phyloP scores from a whole-genome alignment of 92 coral and sea anemone species.

The Porites cylindrica region DNA sequence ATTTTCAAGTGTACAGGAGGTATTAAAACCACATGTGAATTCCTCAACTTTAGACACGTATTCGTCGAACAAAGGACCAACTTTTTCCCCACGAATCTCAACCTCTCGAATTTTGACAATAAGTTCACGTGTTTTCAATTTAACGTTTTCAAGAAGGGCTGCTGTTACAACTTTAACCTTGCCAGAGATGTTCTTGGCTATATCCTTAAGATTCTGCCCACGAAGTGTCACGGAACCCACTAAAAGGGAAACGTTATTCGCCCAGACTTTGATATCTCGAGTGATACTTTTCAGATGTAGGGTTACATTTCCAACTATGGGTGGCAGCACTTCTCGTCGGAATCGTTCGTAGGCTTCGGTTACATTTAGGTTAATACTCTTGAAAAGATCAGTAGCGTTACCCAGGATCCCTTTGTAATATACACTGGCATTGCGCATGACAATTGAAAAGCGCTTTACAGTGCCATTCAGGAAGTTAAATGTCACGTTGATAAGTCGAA shows the following conservation, averaged over 20 bases:
- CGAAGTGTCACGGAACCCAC: constrained; percentile 72
- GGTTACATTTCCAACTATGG: constrained; percentile 44
- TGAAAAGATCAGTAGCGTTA: constrained; percentile 45
- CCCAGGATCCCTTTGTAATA: constrained; percentile 58
- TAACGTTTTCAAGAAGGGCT: constrained; percentile 56
- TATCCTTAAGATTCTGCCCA: constrained; percentile 57
- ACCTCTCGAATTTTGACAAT: constrained; percentile 69
- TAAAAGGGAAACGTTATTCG: constrained; percentile 74
- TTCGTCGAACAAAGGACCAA: constrained; percentile 79
- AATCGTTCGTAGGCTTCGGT: constrained; percentile 20
- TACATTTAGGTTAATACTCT: constrained; percentile 27
- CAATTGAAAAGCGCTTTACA: constrained; percentile 63
- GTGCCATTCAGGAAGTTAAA: constrained; percentile 51
- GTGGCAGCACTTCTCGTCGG: constrained; percentile 38
- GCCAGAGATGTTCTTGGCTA: constrained; percentile 56
- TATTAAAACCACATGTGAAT: constrained; percentile 81
- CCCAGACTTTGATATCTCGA: constrained; percentile 80
- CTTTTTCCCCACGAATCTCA: constrained; percentile 75
- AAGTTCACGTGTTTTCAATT: constrained; percentile 59
- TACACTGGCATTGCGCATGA: constrained; percentile 72
- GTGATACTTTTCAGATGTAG: constrained; percentile 69
- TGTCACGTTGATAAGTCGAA: constrained; percentile 56
- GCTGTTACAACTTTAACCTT: constrained; percentile 60
- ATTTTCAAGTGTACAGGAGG: constrained; percentile 76
- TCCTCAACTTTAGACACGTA: constrained; percentile 51